Conservation (phyloP, 2,797 vertebrate genomes). For the Labeo calbasu region DNA sequence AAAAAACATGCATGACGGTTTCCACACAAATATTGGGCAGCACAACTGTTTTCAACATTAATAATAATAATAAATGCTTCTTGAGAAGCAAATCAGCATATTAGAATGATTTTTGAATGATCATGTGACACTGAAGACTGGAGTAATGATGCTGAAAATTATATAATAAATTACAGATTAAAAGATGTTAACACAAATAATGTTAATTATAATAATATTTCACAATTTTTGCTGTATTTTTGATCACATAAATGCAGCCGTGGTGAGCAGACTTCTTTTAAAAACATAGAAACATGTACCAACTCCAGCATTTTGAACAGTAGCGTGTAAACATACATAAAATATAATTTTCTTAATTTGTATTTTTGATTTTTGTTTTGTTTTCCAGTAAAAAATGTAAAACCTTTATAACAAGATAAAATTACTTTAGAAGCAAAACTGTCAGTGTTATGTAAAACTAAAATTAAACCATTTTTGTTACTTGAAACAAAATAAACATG, state of each 20-base stretch:
- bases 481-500: no score
- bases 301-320: background rate
- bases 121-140: constrained; percentile 1
- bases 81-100: no score
- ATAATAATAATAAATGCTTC: no score
- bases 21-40: background rate
- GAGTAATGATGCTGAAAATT: background rate
- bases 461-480: no score
- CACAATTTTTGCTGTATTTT: background rate
- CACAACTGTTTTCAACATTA: no score
- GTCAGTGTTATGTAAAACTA: no score
- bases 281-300: background rate
- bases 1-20: no score
- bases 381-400: background rate
- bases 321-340: background rate
- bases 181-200: background rate
- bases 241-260: background rate
- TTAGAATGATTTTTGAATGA: background rate
- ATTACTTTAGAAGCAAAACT: no score
- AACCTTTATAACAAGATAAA: no score
- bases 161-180: background rate
- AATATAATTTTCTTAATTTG: background rate
- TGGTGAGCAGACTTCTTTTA: background rate
- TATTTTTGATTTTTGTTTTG: background rate
- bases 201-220: background rate